These are phyloP conservation scores for Monochamus saltuarius DNA, from an alignment of 1,140 invertebrate genomes.

Conservation along the genomic window DNA sequence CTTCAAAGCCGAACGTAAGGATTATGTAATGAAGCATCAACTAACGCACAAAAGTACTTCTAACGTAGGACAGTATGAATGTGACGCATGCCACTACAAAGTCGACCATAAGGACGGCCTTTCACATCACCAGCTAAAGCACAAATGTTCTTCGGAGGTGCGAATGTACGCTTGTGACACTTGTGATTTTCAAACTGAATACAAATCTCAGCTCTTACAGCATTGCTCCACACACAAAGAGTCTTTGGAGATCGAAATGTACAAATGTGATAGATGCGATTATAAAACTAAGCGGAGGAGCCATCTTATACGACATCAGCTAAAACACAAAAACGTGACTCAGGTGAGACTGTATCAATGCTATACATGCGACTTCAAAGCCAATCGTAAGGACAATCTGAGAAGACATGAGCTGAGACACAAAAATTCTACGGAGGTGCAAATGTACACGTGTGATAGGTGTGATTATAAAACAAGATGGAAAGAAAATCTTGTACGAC, in stretches of 20 bases:
- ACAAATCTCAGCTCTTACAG: constrained; percentile 19
- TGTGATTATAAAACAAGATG: constrained; percentile 20
- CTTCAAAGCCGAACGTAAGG: too few relatives aligned
- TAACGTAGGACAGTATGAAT: too few relatives aligned
- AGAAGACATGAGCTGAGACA: background rate
- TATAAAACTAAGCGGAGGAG: constrained; percentile 26
- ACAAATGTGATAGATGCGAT: constrained; percentile 26
- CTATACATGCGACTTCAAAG: constrained; percentile 20
- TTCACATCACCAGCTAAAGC: constrained; percentile 24
- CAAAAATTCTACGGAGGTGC: constrained; percentile 20
- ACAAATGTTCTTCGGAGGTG: constrained; percentile 23
- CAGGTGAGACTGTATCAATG: constrained; percentile 23
- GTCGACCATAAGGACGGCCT: too few relatives aligned
- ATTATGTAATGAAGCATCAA: too few relatives aligned
- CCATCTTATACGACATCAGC: constrained; percentile 20
- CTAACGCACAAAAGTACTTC: too few relatives aligned
- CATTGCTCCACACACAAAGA: constrained; percentile 25
- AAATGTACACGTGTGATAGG: constrained; percentile 21
- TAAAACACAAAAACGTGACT: constrained; percentile 20
- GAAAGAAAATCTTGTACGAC: too few relatives aligned
- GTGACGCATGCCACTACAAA: too few relatives aligned
- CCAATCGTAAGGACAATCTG: constrained; percentile 15
- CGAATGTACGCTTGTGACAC: constrained; percentile 25
- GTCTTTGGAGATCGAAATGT: constrained; percentile 20
- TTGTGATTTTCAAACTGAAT: constrained; percentile 23